Conservation (phyloP, 2,113 vertebrate genomes). For the Pongo abelii region DNA sequence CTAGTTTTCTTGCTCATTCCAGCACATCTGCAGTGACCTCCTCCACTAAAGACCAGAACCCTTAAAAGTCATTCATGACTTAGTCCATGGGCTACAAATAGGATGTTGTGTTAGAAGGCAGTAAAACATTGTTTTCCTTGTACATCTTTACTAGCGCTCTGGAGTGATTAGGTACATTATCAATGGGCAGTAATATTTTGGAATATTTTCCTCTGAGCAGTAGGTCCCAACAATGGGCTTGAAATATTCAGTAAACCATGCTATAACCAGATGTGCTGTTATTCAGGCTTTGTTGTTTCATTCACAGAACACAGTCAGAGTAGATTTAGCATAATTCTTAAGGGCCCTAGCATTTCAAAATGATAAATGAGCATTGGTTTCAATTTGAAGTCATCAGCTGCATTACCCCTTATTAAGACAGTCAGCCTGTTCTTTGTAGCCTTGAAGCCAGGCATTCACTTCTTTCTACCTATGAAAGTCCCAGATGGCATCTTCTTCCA, state of each 20-base stretch:
- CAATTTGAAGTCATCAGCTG: neutral
- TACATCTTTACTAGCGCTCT: neutral
- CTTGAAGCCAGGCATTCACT: neutral
- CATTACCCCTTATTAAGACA: neutral
- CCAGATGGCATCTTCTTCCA: neutral
- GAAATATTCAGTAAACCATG: neutral
- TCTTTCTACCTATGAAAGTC: neutral
- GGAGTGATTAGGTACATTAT: neutral
- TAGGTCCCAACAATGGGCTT: neutral
- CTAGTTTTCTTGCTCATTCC: neutral
- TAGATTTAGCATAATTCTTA: neutral
- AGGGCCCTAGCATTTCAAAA: neutral
- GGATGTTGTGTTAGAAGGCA: neutral
- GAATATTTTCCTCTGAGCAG: neutral
- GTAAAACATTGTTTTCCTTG: neutral
- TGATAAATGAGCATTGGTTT: neutral
- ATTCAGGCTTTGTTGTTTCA: neutral
- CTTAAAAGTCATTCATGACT: neutral
- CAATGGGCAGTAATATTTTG: neutral
- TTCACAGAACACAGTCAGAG: neutral
- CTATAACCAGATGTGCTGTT: neutral
- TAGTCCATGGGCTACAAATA: neutral
- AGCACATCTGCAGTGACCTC: neutral
- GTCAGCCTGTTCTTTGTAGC: neutral
- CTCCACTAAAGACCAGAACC: neutral